These are phyloP conservation scores for Sminthurides bifidus DNA, from an alignment of 1,140 invertebrate genomes.

Conservation along the genomic window DNA sequence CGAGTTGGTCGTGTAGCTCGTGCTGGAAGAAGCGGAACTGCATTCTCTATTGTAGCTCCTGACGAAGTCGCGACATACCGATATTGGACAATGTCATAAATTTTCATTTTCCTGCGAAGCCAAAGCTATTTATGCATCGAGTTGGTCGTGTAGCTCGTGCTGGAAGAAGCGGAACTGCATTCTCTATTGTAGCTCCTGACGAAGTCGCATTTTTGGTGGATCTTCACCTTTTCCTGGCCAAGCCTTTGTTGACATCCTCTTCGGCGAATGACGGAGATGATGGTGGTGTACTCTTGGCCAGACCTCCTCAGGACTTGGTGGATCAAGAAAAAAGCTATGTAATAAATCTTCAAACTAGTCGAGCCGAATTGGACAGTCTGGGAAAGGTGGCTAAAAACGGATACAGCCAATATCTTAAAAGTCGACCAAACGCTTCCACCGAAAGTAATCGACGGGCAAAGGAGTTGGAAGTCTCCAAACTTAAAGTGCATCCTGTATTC, in stretches of 20 bases:
- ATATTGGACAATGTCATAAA: constrained; percentile 94
- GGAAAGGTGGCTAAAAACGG: constrained; percentile 70
- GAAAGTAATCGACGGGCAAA: constrained; percentile 82
- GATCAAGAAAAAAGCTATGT: constrained; percentile 74
- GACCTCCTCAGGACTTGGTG: constrained; percentile 64
- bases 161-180: constrained; percentile 76
- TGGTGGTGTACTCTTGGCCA: constrained; percentile 52
- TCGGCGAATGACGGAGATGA: constrained; percentile 33
- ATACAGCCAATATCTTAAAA: constrained; percentile 77
- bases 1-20: constrained; percentile 67
- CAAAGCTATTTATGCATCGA: constrained; percentile 95
- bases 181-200: constrained; percentile 74
- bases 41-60: neutral
- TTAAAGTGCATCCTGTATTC: constrained; percentile 51
- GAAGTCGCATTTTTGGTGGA: constrained; percentile 87
- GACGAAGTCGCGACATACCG: constrained; percentile 59
- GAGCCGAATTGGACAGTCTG: constrained; percentile 62
- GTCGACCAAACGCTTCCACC: constrained; percentile 68
- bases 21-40: neutral
- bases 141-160: constrained; percentile 92
- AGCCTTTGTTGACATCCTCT: constrained; percentile 53
- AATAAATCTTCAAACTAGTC: constrained; percentile 56
- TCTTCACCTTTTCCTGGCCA: constrained; percentile 83
- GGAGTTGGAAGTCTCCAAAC: constrained; percentile 41
- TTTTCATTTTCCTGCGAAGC: constrained; percentile 90